Conservation (phyloP, 2,113 vertebrate genomes). For the Dipodomys ordii region DNA sequence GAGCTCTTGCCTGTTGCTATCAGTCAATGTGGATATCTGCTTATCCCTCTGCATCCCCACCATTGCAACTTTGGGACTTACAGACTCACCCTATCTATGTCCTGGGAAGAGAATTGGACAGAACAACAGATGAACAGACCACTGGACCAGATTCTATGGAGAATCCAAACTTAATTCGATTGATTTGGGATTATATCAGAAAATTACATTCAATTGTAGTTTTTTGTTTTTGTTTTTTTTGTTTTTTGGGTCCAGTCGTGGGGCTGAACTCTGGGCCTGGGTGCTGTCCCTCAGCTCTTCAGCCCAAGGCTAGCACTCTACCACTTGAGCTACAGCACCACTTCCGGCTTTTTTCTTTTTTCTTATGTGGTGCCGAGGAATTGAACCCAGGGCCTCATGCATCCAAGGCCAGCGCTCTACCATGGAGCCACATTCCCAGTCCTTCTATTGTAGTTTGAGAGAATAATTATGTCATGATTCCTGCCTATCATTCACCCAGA, state of each 20-base stretch:
- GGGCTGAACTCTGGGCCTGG: no score
- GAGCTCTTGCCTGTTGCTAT: neutral
- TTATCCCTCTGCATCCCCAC: neutral
- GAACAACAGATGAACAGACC: neutral
- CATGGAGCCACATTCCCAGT: no score
- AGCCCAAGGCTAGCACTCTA: no score
- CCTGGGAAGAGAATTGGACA: neutral
- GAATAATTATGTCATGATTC: neutral
- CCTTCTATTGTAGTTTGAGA: neutral
- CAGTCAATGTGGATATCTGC: neutral
- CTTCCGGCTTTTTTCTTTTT: no score
- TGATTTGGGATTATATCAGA: neutral
- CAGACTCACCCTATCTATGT: neutral
- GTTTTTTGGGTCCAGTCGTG: no score
- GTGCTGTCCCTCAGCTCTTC: no score
- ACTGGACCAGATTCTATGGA: neutral
- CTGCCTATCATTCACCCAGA: neutral
- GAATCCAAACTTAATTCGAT: neutral
- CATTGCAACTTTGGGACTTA: neutral
- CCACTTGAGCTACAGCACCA: no score
- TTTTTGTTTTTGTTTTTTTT: no score
- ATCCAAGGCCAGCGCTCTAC: no score
- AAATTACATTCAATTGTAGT: no score
- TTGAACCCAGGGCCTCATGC: no score
- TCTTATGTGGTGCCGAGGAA: no score